Base-by-base conservation (phyloP, 2,797 vertebrate genomes). In the Halcyon leucocephala region DNA sequence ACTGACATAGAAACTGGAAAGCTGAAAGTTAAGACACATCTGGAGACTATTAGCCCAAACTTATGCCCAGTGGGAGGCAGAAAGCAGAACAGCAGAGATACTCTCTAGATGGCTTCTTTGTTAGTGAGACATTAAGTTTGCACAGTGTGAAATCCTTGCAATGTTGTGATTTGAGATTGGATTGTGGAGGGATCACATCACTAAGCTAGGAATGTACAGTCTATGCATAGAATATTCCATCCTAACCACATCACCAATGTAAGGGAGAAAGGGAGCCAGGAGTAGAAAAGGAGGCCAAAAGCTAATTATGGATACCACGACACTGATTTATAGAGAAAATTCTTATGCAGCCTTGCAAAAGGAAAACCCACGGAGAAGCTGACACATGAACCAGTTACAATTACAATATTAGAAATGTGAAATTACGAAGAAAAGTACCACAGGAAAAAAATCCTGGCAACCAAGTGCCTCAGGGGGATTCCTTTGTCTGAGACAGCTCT, bases 41-140 rank as follows among this genome's bases (percentile, higher is more conserved):
- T 96, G 96, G 96, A 96, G 96, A 86, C 71, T 62, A 93, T 96
- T 86, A 96, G 61, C 81, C 65, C 72, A 72, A 89, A 78, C 76
- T 94, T 89, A 74, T 12, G 44, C 86, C 57, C 84, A 93, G 92
- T 74, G 91, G 95, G 95, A 95, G 89, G 94, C 67, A 93, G 79
- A 96, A 78, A 91, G 84, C 89, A 94, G 82, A 95, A 89, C 3
- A 94, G 79, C 84, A 89, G 89, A 77, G 82, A 81, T 22, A 28
- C 37, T 39, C 37, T 39, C 37, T 39, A 39, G 37, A 39, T 39
- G 37, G 12, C 37, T 39, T 39, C 37, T 39, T 39, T 39, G 37
- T 39, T 39, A 39, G 77, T 18, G 76, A 96, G 78, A 92, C 72
- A 7, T 29, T 29, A 82, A 89, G 79, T 22, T 62, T 83, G 54